phyloP scores from a whole-genome alignment of 2,113 vertebrate genomes.

The Aspidoscelis tigris region DNA sequence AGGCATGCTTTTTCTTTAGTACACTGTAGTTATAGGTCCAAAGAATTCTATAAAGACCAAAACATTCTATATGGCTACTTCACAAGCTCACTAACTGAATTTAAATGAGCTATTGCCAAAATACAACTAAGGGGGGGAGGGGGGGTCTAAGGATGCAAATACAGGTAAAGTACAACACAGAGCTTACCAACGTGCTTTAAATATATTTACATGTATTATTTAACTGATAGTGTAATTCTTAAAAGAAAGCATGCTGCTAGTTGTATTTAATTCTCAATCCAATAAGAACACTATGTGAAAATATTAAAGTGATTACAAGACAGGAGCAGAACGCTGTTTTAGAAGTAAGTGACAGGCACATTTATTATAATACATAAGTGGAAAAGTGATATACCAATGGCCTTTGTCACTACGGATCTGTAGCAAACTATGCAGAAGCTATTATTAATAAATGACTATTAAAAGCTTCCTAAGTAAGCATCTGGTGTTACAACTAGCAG shows the following conservation, averaged over 20 bases:
- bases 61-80: neutral
- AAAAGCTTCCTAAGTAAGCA: slow-evolving; percentile 68
- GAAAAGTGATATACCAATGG: slow-evolving; percentile 46
- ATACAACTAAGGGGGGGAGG: too few relatives aligned
- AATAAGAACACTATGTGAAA: slow-evolving; percentile 33
- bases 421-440: slow-evolving; percentile 57
- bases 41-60: neutral
- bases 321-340: slow-evolving; percentile 22
- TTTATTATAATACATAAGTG: slow-evolving; percentile 53
- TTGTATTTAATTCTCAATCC: neutral
- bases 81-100: neutral
- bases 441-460: slow-evolving; percentile 76
- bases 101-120: neutral
- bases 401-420: slow-evolving; percentile 58
- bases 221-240: slow-evolving; percentile 4
- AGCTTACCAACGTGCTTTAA: neutral
- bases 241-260: neutral
- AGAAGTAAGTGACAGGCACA: slow-evolving; percentile 54
- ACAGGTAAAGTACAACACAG: neutral
- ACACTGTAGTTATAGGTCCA: neutral
- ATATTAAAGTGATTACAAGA: slow-evolving; percentile 31
- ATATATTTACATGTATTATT: slow-evolving; percentile 17
- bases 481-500: slow-evolving; percentile 47
- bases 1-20: neutral
- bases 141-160: neutral